Evolutionary conservation across 2,797 vertebrate species (phyloP), one percentile per base, ranked within the genome.

Genomic region (Centropyge bicolor): DNA sequence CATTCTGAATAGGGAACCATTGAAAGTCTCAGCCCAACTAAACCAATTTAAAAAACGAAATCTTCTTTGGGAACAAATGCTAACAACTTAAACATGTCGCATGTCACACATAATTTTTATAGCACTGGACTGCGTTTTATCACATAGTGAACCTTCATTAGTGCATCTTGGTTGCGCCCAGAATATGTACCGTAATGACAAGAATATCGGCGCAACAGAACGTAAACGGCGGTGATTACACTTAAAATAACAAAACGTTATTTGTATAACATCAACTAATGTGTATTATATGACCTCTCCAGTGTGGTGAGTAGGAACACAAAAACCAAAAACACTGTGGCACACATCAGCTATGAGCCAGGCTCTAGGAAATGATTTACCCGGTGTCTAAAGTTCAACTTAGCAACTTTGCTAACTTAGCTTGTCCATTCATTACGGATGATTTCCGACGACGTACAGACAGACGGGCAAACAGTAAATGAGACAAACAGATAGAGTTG

Each of bases 391-490:
- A 73, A 83, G 63, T 80, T 77, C 22, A 65, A 73, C 11, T 64
- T 49, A 56, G 17, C 65, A 35, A 56, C 10, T 61, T 65, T 62
- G 78, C 74, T 63, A 78, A 70, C 13, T 31, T 63, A 75, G 73
- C 71, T 16, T 13, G 49, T 8, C 35, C 52, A 61, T 68, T 74
- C 24, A 56, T 19, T 54, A 10, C 24, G 0, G 19, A 2, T 12
- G 4, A 1, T 14, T 31, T 14, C 41, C 52, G 13, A 17, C 19
- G 0, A 24, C 8, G 1, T 6, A 45, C 35, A 7, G 45, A 57
- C 20, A 8, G 11, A 55, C n/a, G 4, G 20, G n/a, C 8, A 49
- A 2, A 17, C 7, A 9, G 46, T 8, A 7, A 46, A 16, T 49
- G 27, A 51, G 4, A 16, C 71, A 57, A 19, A 61, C 16, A 48